These are phyloP conservation scores for Sitobion miscanthi DNA, from an alignment of 1,140 invertebrate species.

Conservation along the genomic window DNA sequence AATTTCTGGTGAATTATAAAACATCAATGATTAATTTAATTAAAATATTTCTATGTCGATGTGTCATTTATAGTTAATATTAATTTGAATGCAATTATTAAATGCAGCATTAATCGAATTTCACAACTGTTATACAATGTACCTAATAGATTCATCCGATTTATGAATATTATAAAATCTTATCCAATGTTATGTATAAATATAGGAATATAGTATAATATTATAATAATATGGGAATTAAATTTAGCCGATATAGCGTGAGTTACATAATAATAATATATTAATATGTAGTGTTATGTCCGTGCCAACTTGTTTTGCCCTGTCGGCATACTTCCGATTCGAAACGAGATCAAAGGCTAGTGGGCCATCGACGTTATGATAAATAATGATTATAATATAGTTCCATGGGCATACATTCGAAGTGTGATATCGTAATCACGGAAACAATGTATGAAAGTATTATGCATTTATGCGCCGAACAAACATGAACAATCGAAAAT, in stretches of 20 bases:
- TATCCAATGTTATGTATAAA: not conserved
- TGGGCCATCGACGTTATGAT: not conserved
- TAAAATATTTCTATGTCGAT: not conserved
- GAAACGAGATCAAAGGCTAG: conserved; percentile 19
- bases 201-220: not conserved
- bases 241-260: not conserved
- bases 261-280: not conserved
- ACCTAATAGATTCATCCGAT: not conserved
- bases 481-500: not conserved
- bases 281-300: not conserved
- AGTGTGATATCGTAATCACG: not conserved
- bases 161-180: not conserved
- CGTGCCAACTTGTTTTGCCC: not conserved
- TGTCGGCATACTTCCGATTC: conserved; percentile 21
- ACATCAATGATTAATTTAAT: not conserved
- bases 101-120: not conserved
- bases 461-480: not conserved
- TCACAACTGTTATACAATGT: not conserved
- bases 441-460: conserved; percentile 3
- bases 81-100: not conserved
- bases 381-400: not conserved
- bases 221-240: not conserved
- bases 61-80: no score
- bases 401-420: not conserved
- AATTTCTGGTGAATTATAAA: not conserved